These are phyloP conservation scores for Doryteuthis pealeii DNA, from an alignment of 1,140 invertebrate species.

Conservation along the genomic window DNA sequence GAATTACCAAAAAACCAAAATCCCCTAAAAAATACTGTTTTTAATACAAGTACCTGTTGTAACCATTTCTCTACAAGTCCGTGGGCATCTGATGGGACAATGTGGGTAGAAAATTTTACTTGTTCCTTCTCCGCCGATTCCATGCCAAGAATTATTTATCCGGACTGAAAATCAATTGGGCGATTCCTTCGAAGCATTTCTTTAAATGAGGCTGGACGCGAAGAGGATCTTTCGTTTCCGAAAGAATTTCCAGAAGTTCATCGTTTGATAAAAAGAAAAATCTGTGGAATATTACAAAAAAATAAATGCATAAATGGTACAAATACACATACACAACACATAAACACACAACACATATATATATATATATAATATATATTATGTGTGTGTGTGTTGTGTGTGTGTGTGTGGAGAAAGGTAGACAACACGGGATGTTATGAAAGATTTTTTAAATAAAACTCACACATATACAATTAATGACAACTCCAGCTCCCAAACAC, in stretches of 20 bases:
- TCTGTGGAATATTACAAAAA: slow-evolving; percentile 29
- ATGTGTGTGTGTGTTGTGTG: too few relatives aligned
- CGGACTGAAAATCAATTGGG: slow-evolving; percentile 62
- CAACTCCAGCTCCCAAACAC: too few relatives aligned
- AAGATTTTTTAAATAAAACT: too few relatives aligned
- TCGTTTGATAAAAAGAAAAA: slow-evolving; percentile 69
- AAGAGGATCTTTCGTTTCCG: slow-evolving; percentile 63
- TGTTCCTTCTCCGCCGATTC: slow-evolving; percentile 84
- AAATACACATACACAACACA: too few relatives aligned
- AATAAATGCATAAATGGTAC: too few relatives aligned
- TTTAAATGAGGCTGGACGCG: slow-evolving; percentile 61
- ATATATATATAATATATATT: too few relatives aligned
- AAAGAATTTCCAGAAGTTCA: slow-evolving; percentile 59
- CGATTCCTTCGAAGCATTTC: slow-evolving; percentile 69
- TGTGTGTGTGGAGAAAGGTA: too few relatives aligned
- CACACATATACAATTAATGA: too few relatives aligned
- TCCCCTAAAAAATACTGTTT: too few relatives aligned
- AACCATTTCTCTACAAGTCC: slow-evolving; percentile 61
- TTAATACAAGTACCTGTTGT: slow-evolving; percentile 55
- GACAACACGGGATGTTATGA: too few relatives aligned
- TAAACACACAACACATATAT: too few relatives aligned
- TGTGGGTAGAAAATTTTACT: slow-evolving; percentile 75
- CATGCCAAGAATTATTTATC: slow-evolving; percentile 84
- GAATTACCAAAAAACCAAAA: too few relatives aligned
- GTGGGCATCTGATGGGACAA: slow-evolving; percentile 80